These are phyloP conservation scores for Mola mola DNA, from an alignment of 2,113 vertebrate species.

Conservation along the genomic window DNA sequence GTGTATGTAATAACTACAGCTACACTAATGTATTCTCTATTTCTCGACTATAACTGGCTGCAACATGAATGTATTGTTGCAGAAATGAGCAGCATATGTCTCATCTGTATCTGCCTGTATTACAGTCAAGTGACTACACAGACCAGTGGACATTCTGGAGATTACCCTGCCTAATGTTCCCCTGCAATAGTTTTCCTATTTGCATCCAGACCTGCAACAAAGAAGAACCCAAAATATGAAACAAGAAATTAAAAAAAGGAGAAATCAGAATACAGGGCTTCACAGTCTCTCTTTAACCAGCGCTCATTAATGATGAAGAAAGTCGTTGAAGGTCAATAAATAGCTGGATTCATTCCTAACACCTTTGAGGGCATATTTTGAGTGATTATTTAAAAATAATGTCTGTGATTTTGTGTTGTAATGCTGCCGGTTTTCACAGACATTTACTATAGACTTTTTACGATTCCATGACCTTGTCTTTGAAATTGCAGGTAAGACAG, in stretches of 20 bases:
- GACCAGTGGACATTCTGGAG: conserved; percentile 9
- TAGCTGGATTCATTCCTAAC: too few species aligned
- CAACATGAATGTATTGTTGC: conserved; percentile 17
- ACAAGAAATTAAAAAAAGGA: not conserved
- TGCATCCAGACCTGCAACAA: too few species aligned
- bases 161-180: too few species aligned
- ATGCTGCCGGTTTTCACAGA: too few species aligned
- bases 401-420: too few species aligned
- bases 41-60: conserved; percentile 12
- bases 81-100: conserved; percentile 29
- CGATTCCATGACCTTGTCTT: not conserved
- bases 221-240: too few species aligned
- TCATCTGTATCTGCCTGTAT: conserved; percentile 32
- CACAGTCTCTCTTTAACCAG: not conserved
- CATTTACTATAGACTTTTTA: not conserved
- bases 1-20: conserved; percentile 17
- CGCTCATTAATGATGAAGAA: too few species aligned
- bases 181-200: conserved; percentile 1
- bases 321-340: too few species aligned
- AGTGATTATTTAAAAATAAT: too few species aligned
- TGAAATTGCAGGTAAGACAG: not conserved
- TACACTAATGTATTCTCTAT: conserved; percentile 12
- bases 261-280: too few species aligned
- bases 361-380: too few species aligned
- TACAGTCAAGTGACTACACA: conserved; percentile 37